These are phyloP conservation scores for Mnemiopsis leidyi DNA, from an alignment of 37 sponge, comb jelly and placozoan genomes.

Conservation along the genomic window DNA sequence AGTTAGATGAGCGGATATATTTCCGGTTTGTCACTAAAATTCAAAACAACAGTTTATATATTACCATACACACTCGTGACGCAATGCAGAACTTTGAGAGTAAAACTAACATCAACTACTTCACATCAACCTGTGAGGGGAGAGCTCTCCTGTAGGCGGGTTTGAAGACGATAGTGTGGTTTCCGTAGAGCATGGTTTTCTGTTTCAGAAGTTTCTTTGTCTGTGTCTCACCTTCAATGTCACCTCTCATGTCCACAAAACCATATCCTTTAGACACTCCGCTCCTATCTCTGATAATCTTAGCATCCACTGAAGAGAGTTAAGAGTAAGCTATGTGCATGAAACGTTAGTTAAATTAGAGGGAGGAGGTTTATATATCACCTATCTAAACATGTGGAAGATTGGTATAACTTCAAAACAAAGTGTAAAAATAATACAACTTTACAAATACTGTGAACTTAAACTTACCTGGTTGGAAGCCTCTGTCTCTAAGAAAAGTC, in stretches of 20 bases:
- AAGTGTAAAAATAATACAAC: too few species aligned
- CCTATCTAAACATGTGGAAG: too few species aligned
- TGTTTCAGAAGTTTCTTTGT: not conserved
- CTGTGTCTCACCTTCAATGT: not conserved
- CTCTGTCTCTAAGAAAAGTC: not conserved
- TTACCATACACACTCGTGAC: too few species aligned
- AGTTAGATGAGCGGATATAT: too few species aligned
- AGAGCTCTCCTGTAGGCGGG: not conserved
- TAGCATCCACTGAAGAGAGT: not conserved
- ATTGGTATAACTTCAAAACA: too few species aligned
- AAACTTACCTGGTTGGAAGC: not conserved
- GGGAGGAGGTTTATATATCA: too few species aligned
- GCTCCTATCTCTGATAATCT: constrained; percentile 2
- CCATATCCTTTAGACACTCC: constrained; percentile 32
- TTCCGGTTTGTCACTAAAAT: too few species aligned
- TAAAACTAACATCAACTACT: too few species aligned
- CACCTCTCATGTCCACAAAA: constrained; percentile 17
- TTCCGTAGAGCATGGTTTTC: not conserved
- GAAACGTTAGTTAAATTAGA: not conserved
- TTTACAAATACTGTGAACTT: too few species aligned
- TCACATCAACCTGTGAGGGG: not conserved
- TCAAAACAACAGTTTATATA: too few species aligned
- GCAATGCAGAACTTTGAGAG: too few species aligned
- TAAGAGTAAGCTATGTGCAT: too few species aligned
- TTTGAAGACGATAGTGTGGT: not conserved